Percentiles rank a stretch among this genome's conserved stretches.
Evolutionary conservation across 1,140 invertebrate species (phyloP).

Genomic region (Anadara kagoshimensis): DNA sequence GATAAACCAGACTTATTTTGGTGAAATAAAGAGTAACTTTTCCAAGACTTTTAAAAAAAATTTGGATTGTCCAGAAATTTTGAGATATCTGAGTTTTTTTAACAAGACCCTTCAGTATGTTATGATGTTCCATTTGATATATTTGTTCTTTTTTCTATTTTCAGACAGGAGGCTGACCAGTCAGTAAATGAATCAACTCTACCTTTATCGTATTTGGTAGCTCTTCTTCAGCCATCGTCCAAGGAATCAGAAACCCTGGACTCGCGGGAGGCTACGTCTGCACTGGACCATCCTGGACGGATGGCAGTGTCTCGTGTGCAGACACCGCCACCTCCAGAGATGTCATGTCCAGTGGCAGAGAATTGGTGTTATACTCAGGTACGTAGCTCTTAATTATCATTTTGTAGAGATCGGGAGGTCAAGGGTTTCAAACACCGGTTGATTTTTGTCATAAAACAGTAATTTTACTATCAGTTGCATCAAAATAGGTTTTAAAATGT

Average conservation of each 20-base stretch:
- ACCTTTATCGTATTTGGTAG: slow-evolving; percentile 26
- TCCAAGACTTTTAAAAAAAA: no score
- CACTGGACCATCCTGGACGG: slow-evolving; percentile 62
- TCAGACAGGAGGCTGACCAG: slow-evolving; percentile 16
- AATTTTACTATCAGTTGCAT: no score
- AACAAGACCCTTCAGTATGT: no score
- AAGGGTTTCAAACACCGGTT: no score
- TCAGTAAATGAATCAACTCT: slow-evolving; percentile 22
- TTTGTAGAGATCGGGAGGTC: no score
- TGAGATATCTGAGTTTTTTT: no score
- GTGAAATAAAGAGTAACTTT: no score
- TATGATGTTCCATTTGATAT: no score
- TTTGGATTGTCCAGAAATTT: no score
- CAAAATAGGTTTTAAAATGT: no score
- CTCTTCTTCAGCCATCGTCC: slow-evolving; percentile 20
- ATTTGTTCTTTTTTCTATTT: neutral
- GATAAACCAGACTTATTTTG: no score
- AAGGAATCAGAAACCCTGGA: slow-evolving; percentile 54
- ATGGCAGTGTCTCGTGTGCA: slow-evolving; percentile 67
- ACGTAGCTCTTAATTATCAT: slow-evolving; percentile 8
- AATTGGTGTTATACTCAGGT: slow-evolving; percentile 76
- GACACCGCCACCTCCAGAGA: slow-evolving; percentile 70
- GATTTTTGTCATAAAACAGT: no score
- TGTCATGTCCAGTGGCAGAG: slow-evolving; percentile 74
- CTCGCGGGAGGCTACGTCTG: slow-evolving; percentile 57